These are phyloP conservation scores for Vulpes lagopus DNA, from an alignment of 2,113 vertebrate genomes.

Conservation along the genomic window DNA sequence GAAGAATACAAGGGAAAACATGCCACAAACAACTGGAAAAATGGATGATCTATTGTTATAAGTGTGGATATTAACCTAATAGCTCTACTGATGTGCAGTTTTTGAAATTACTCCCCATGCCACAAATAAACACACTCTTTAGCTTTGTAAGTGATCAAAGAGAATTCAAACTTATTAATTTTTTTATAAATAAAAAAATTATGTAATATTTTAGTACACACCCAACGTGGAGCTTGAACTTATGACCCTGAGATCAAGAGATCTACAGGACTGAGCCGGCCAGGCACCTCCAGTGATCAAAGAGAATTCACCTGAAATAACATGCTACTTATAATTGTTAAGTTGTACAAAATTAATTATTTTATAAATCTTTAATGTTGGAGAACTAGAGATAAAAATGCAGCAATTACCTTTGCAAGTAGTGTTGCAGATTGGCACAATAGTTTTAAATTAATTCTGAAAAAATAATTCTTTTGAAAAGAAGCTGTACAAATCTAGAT, in stretches of 20 bases:
- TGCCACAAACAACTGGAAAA: not conserved
- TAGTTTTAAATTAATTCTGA: conserved; percentile 29
- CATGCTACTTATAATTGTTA: conserved; percentile 41
- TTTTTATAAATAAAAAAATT: not conserved
- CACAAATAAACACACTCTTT: not conserved
- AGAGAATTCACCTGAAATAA: not conserved
- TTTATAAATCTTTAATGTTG: not conserved
- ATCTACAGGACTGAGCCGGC: not conserved
- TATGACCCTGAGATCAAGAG: not conserved
- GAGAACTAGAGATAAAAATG: conserved; percentile 32
- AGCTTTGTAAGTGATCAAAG: conserved; percentile 39
- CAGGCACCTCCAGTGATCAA: not conserved
- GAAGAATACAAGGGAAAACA: not conserved
- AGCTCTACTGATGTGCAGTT: not conserved
- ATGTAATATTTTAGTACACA: not conserved
- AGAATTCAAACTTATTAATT: not conserved
- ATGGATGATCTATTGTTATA: not conserved
- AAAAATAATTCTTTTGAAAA: not conserved
- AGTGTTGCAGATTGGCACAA: not conserved
- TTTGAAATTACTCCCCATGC: conserved; percentile 35
- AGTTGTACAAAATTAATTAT: conserved; percentile 44
- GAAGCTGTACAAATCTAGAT: not conserved
- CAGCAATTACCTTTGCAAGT: conserved; percentile 20
- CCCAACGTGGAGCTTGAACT: not conserved
- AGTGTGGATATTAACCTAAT: conserved; percentile 7